A percentile compares a stretch with the other conserved stretches of the same genome.
Conservation (phyloP, 2,888 invertebrate species). For the Eretmocerus hayati region DNA sequence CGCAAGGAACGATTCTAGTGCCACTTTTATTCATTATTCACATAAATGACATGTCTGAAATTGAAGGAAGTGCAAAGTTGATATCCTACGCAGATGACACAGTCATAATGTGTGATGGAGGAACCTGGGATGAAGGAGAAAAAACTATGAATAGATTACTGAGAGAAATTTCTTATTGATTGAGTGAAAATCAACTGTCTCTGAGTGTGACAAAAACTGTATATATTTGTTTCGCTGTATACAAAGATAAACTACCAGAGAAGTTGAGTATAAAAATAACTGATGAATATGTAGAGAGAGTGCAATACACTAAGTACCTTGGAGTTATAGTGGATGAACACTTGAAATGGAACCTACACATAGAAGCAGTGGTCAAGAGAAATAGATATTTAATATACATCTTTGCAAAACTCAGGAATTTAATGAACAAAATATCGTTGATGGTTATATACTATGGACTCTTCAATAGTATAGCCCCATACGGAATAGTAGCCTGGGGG, state of each 20-base stretch:
- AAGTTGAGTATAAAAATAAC: background rate
- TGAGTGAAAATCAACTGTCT: background rate
- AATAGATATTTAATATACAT: background rate
- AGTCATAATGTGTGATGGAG: background rate
- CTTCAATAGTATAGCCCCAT: background rate
- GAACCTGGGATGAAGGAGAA: background rate
- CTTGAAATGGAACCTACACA: background rate
- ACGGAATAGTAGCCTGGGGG: constrained; percentile 1
- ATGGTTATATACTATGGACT: background rate
- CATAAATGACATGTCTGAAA: background rate
- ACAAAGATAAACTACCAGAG: background rate
- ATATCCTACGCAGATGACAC: background rate
- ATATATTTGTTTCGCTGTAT: background rate
- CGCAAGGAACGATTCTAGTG: background rate
- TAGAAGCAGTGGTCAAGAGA: background rate
- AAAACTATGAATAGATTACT: background rate
- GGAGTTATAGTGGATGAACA: background rate
- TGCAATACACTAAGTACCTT: background rate
- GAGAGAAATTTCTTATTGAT: background rate
- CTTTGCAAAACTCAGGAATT: background rate
- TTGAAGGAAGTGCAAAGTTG: background rate
- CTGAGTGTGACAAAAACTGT: background rate
- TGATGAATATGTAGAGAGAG: background rate
- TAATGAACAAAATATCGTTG: background rate
- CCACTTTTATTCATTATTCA: background rate